phyloP scores from a whole-genome alignment of 1,140 invertebrate species.

The Triops longicaudatus region DNA sequence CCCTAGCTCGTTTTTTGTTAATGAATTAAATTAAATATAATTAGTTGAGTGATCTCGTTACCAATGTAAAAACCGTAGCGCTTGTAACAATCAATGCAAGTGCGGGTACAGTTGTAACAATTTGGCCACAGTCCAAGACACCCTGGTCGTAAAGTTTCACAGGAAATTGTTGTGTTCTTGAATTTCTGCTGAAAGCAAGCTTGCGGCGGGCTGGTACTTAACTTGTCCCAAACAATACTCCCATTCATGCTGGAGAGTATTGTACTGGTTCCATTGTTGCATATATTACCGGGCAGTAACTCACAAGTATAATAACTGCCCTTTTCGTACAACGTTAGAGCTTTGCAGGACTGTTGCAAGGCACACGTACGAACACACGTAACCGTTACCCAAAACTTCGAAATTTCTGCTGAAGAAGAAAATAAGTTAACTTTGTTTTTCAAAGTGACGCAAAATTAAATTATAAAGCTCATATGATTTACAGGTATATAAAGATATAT shows the following conservation, averaged over 20 bases:
- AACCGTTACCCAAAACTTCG: no score
- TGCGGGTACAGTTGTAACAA: not conserved
- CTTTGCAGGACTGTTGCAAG: not conserved
- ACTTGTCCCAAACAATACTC: not conserved
- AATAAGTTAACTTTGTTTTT: no score
- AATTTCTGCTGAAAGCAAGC: not conserved
- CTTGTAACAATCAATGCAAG: not conserved
- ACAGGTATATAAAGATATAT: no score
- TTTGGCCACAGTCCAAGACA: not conserved
- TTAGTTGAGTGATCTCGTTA: not conserved
- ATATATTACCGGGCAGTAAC: not conserved
- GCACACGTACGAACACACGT: not conserved
- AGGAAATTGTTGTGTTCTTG: not conserved
- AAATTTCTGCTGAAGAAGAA: no score
- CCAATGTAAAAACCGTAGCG: not conserved
- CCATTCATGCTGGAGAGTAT: not conserved
- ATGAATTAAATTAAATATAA: no score
- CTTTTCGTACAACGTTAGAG: not conserved
- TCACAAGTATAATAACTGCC: not conserved
- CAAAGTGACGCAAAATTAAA: no score
- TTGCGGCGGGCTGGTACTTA: not conserved
- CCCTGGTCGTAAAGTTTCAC: not conserved
- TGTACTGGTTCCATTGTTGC: not conserved
- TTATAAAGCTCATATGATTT: no score
- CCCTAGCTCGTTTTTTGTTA: no score